Evolutionary conservation across 2,888 invertebrate genomes (phyloP).

Genomic region (Mamestra brassicae): DNA sequence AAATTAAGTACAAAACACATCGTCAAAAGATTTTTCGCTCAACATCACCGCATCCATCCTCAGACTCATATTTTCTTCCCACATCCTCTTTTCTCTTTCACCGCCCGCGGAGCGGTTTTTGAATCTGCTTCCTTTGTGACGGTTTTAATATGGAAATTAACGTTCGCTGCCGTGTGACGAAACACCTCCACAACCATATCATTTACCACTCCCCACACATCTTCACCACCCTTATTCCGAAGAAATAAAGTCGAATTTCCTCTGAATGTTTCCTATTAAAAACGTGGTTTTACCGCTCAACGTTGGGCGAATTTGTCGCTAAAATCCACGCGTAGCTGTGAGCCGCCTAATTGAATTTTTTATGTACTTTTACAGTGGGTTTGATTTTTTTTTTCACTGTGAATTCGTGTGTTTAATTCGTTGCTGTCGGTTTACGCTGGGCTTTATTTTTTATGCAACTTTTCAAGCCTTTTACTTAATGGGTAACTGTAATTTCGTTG

Average conservation of each 20-base stretch:
- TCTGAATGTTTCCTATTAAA: conserved; percentile 42
- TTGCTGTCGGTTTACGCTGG: conserved; percentile 11
- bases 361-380: conserved; percentile 72
- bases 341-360: conserved; percentile 84
- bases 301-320: conserved; percentile 76
- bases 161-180: conserved; percentile 86
- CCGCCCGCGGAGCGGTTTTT: conserved; percentile 86
- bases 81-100: conserved; percentile 51
- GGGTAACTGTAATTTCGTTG: background rate
- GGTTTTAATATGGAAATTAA: conserved; percentile 91
- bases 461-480: conserved; percentile 16
- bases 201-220: conserved; percentile 71
- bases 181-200: conserved; percentile 82
- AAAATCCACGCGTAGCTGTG: conserved; percentile 76
- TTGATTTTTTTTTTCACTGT: conserved; percentile 58
- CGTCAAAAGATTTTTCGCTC: rapidly evolving
- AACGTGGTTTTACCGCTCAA: conserved; percentile 48
- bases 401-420: conserved; percentile 59
- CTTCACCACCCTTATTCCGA: conserved; percentile 60
- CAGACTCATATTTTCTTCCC: conserved; percentile 12
- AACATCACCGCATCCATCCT: conserved; percentile 70
- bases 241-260: conserved; percentile 67
- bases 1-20: background rate
- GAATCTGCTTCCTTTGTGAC: conserved; percentile 91
- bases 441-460: conserved; percentile 20